A percentile compares a stretch with the other conserved stretches of the same genome.
phyloP scores from a whole-genome alignment of 2,888 invertebrate genomes.

The Cataglyphis livida region DNA sequence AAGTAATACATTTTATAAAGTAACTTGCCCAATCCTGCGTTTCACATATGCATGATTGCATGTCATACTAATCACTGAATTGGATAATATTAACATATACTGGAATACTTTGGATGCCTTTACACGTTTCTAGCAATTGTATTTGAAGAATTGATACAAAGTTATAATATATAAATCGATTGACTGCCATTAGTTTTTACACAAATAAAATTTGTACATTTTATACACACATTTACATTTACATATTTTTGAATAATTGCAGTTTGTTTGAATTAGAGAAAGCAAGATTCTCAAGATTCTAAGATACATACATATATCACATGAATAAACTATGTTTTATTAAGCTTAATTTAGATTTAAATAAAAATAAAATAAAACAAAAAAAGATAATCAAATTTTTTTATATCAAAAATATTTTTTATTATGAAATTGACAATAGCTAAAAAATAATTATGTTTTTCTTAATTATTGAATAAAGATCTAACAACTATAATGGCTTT shows the following conservation, averaged over 20 bases:
- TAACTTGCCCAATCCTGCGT: background rate
- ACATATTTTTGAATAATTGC: conserved; percentile 22
- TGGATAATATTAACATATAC: conserved; percentile 70
- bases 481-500: background rate
- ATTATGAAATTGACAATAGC: background rate
- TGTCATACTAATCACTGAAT: conserved; percentile 74
- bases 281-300: conserved; percentile 24
- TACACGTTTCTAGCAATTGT: conserved; percentile 83
- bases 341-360: conserved; percentile 2
- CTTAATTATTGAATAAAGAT: background rate
- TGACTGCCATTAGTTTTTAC: conserved; percentile 35
- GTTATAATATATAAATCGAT: conserved; percentile 25
- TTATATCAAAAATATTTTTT: background rate
- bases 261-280: background rate
- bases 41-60: conserved; percentile 79
- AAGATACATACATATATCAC: background rate
- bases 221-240: conserved; percentile 5
- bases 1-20: background rate
- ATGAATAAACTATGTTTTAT: background rate
- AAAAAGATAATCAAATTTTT: background rate
- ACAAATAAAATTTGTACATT: conserved; percentile 22
- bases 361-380: background rate
- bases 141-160: conserved; percentile 35
- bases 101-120: conserved; percentile 81
- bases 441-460: background rate